Percentiles rank a stretch among this genome's conserved stretches.
Conservation (phyloP, 37 sponge, comb jelly and placozoan genomes). For the Beroe ovata region DNA sequence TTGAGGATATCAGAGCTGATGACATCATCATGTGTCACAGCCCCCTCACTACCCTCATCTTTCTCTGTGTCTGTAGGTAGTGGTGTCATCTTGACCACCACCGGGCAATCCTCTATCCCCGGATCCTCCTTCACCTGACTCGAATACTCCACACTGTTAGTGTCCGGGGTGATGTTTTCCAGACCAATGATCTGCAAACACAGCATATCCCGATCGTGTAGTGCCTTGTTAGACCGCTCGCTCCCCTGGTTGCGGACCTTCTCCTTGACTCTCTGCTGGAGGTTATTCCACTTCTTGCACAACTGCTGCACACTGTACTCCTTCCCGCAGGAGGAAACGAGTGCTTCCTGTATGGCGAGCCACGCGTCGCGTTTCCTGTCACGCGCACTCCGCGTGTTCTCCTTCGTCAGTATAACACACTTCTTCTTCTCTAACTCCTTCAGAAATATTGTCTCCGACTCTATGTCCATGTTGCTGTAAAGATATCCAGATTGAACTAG, state of each 20-base stretch:
- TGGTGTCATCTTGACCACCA: conserved; percentile 37
- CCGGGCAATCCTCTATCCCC: not conserved
- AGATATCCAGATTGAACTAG: too few relatives aligned
- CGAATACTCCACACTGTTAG: not conserved
- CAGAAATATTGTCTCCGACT: conserved; percentile 37
- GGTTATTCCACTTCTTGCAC: conserved; percentile 57
- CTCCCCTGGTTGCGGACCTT: conserved; percentile 11
- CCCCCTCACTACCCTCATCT: too few relatives aligned
- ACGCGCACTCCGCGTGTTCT: conserved; percentile 44
- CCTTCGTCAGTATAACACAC: conserved; percentile 23
- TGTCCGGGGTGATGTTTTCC: conserved; percentile 18
- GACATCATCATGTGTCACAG: too few relatives aligned
- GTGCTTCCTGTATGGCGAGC: conserved; percentile 4
- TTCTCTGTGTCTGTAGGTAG: too few relatives aligned
- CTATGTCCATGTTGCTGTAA: conserved; percentile 49
- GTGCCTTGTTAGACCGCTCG: not conserved
- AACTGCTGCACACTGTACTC: conserved; percentile 55
- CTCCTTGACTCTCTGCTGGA: conserved; percentile 62
- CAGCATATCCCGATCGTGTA: conserved; percentile 51
- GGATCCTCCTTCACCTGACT: not conserved
- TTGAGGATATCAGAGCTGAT: too few relatives aligned
- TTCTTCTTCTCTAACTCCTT: conserved; percentile 49
- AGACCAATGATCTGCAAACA: conserved; percentile 46
- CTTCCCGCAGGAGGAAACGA: not conserved
- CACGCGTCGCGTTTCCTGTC: conserved; percentile 28